Percentiles rank a stretch among this genome's conserved stretches.
Conservation (phyloP, 2,888 invertebrate genomes). For the Trileptium ribeirensis region DNA sequence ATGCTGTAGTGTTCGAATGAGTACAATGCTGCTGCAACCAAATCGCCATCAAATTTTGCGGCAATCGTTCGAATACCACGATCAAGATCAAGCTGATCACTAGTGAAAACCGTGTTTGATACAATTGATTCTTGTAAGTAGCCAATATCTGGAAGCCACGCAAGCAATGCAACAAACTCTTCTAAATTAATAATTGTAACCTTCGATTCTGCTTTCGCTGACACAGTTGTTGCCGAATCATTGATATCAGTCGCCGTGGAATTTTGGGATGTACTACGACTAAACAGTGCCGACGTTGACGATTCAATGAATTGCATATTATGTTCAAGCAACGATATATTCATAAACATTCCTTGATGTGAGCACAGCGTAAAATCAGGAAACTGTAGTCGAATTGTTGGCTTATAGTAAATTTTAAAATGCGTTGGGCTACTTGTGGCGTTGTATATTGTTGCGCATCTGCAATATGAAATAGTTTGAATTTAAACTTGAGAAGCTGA, state of each 20-base stretch:
- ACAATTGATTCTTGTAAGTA: not conserved
- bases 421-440: not conserved
- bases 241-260: not conserved
- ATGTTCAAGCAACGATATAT: not conserved
- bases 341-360: not conserved
- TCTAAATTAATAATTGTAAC: not conserved
- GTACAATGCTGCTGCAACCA: not conserved
- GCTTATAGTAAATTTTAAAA: not conserved
- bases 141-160: not conserved
- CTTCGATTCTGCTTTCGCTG: not conserved
- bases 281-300: no score
- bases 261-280: no score
- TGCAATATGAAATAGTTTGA: no score
- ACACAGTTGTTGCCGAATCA: not conserved
- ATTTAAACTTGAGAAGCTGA: no score
- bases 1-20: not conserved
- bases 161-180: not conserved
- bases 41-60: not conserved
- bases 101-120: not conserved
- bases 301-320: not conserved
- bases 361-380: not conserved
- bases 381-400: not conserved
- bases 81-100: not conserved
- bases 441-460: not conserved
- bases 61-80: not conserved